These are phyloP conservation scores for Raja brachyura DNA, from an alignment of 2,113 vertebrate genomes.

Conservation along the genomic window DNA sequence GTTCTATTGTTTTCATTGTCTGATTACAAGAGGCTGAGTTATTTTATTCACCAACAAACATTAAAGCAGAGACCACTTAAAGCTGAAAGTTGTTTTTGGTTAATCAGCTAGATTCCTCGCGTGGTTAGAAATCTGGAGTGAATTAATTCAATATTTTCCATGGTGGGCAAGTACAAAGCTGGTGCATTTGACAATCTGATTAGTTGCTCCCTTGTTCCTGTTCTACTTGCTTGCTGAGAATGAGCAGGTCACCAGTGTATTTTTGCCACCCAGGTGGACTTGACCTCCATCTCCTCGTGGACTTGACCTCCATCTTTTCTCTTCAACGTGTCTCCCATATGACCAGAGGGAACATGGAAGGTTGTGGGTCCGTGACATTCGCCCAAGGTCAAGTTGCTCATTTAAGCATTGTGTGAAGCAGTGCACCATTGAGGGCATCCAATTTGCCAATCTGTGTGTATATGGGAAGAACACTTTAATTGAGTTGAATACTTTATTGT, in stretches of 20 bases:
- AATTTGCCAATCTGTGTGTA: neutral
- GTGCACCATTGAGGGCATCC: neutral
- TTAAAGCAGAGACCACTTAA: constrained; percentile 2
- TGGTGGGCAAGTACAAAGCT: neutral
- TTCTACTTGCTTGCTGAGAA: neutral
- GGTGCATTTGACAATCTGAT: neutral
- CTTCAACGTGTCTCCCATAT: neutral
- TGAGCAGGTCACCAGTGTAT: neutral
- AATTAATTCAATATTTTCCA: neutral
- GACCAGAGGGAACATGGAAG: neutral
- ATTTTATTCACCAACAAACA: neutral
- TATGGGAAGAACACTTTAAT: neutral
- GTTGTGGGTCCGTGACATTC: neutral
- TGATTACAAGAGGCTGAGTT: neutral
- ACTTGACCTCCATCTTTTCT: neutral
- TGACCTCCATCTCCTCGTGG: neutral
- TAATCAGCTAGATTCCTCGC: neutral
- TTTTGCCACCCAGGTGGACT: neutral
- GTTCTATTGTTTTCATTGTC: neutral
- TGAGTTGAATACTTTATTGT: too few species aligned
- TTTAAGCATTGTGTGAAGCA: neutral
- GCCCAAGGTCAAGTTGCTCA: neutral
- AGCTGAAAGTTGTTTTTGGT: neutral
- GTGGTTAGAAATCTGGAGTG: neutral
- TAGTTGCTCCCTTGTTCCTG: neutral